Evolutionary conservation across 2,888 invertebrate genomes (phyloP).

Genomic region (Microdon myrmicae): DNA sequence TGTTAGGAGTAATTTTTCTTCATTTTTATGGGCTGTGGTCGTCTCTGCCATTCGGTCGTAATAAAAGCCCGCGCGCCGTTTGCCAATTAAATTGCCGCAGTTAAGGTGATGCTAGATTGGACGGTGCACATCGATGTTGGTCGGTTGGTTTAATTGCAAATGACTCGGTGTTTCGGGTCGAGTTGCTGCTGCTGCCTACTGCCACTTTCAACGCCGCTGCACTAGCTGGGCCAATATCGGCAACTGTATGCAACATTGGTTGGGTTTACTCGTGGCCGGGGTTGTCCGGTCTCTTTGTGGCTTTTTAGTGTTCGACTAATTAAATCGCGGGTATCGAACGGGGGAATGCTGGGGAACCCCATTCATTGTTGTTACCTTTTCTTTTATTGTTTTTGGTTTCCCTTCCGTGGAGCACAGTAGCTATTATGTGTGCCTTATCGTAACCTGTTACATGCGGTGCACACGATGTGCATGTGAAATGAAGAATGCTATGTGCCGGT

Average conservation of each 20-base stretch:
- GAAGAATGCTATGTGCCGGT: conserved; percentile 9
- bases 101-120: conserved; percentile 50
- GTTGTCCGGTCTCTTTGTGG: conserved; percentile 39
- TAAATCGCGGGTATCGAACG: conserved; percentile 35
- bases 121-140: conserved; percentile 31
- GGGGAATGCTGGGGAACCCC: conserved; percentile 10
- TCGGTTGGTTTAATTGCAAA: conserved; percentile 46
- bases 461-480: conserved; percentile 39
- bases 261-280: conserved; percentile 12
- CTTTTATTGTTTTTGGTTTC: conserved; percentile 7
- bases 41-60: conserved; percentile 42
- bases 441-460: conserved; percentile 46
- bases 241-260: conserved; percentile 14
- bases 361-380: no score
- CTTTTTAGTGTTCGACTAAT: conserved; percentile 46
- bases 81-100: conserved; percentile 52
- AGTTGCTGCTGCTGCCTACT: conserved; percentile 25
- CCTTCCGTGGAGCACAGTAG: conserved; percentile 25
- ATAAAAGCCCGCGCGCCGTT: conserved; percentile 51
- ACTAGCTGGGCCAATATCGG: no score
- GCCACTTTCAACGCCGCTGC: no score
- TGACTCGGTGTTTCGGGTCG: conserved; percentile 35
- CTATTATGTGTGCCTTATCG: conserved; percentile 37
- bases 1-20: conserved; percentile 40
- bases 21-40: conserved; percentile 50